A percentile compares a stretch with the other conserved stretches of the same genome.
phyloP scores from a whole-genome alignment of 2,888 invertebrate species.

The Rosalia funebris region DNA sequence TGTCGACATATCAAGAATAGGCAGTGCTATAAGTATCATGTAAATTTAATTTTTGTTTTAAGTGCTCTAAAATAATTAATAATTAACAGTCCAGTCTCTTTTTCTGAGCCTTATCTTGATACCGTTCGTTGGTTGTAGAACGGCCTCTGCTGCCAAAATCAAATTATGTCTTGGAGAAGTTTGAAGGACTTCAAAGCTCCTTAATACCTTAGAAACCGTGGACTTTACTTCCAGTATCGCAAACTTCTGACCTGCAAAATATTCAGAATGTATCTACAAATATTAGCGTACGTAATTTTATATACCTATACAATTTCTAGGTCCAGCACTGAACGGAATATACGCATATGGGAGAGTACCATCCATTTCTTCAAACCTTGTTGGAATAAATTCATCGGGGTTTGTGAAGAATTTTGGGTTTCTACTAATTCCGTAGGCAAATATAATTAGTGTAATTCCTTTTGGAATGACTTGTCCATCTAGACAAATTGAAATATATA shows the following conservation, averaged over 20 bases:
- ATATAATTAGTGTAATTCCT: constrained; percentile 61
- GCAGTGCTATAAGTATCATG: no score
- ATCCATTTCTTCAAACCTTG: constrained; percentile 65
- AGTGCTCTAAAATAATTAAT: no score
- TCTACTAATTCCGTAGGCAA: constrained; percentile 65
- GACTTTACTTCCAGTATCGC: constrained; percentile 57
- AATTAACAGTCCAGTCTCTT: constrained; percentile 8
- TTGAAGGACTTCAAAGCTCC: constrained; percentile 59
- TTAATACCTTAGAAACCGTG: constrained; percentile 65
- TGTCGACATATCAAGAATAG: no score
- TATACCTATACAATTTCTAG: constrained; percentile 67
- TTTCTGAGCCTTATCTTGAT: background rate
- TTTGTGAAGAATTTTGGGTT: constrained; percentile 66
- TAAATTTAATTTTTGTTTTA: no score
- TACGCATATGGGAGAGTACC: constrained; percentile 66
- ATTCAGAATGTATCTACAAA: background rate
- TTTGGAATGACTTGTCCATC: constrained; percentile 58
- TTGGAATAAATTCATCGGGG: constrained; percentile 67
- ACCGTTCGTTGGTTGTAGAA: constrained; percentile 17
- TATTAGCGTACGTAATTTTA: no score
- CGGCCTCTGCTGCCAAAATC: constrained; percentile 13
- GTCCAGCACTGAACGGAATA: constrained; percentile 73
- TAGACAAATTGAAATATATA: constrained; percentile 61
- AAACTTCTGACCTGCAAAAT: constrained; percentile 21
- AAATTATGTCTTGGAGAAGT: constrained; percentile 27